Percentiles rank a stretch among this genome's conserved stretches.
Evolutionary conservation across 37 sponge, comb jelly and placozoan species (phyloP).

Genomic region (Halisarca cf. caerulea): DNA sequence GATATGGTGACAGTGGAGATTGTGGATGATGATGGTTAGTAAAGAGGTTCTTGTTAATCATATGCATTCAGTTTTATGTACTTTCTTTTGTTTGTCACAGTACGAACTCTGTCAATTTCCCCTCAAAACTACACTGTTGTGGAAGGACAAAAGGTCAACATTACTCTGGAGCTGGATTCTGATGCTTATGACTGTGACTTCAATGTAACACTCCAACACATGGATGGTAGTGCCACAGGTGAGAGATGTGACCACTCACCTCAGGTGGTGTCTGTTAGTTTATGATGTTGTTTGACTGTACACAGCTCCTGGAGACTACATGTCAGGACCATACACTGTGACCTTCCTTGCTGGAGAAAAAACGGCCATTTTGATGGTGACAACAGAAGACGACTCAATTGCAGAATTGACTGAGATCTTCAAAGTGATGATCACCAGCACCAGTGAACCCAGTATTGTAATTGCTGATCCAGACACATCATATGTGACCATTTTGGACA

Average conservation of each 20-base stretch:
- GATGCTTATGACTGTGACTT: too few relatives aligned
- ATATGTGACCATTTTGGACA: too few relatives aligned
- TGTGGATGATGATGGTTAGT: neutral
- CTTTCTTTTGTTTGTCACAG: too few relatives aligned
- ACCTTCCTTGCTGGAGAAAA: neutral
- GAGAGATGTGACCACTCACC: too few relatives aligned
- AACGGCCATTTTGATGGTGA: neutral
- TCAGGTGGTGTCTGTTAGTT: too few relatives aligned
- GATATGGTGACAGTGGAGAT: neutral
- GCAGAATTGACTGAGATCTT: neutral
- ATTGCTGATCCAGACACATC: too few relatives aligned
- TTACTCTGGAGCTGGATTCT: neutral
- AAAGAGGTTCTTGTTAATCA: too few relatives aligned
- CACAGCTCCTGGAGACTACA: neutral
- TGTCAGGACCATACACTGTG: neutral
- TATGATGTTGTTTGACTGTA: too few relatives aligned
- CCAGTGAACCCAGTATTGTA: too few relatives aligned
- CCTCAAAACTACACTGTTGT: neutral
- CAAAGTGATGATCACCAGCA: neutral
- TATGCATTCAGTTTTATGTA: too few relatives aligned
- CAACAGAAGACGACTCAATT: neutral
- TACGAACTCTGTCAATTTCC: neutral
- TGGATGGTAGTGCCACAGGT: too few relatives aligned
- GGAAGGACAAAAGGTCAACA: neutral
- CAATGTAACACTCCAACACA: too few relatives aligned